Evolutionary conservation across 1,140 invertebrate genomes (phyloP).

Genomic region (Nasonia longicornis): DNA sequence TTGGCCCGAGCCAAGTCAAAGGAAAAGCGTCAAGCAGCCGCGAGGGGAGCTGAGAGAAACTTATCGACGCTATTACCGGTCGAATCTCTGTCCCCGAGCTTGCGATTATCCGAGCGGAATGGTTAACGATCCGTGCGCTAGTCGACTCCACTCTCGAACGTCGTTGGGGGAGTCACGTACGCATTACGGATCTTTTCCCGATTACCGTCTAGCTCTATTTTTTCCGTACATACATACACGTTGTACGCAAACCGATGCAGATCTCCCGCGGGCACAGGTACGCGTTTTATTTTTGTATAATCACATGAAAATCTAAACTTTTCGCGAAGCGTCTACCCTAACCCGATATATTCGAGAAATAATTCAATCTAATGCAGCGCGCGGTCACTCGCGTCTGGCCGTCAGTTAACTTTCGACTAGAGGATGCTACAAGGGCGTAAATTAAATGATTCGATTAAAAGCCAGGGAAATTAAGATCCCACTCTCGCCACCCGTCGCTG

Average conservation of each 20-base stretch:
- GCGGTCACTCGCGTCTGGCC: slow-evolving; percentile 49
- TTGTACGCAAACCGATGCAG: no score
- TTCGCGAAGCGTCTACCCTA: slow-evolving; percentile 50
- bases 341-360: slow-evolving; percentile 60
- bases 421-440: slow-evolving; percentile 58
- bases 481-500: no score
- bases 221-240: no score
- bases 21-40: slow-evolving; percentile 36
- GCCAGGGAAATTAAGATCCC: slow-evolving; percentile 61
- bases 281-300: not conserved
- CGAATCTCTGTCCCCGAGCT: slow-evolving; percentile 43
- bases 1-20: not conserved
- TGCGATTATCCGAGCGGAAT: slow-evolving; percentile 51
- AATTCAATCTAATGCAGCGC: slow-evolving; percentile 61
- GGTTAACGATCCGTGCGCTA: slow-evolving; percentile 50
- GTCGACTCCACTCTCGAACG: not conserved
- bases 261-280: no score
- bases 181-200: slow-evolving; percentile 46
- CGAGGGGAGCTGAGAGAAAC: slow-evolving; percentile 24
- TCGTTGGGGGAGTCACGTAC: slow-evolving; percentile 13
- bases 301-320: slow-evolving; percentile 53
- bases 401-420: slow-evolving; percentile 61
- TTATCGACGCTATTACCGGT: slow-evolving; percentile 50
- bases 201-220: slow-evolving; percentile 28
- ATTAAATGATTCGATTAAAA: slow-evolving; percentile 66